Evolutionary conservation across 2,888 invertebrate genomes (phyloP).

Genomic region (Sialis lutaria): DNA sequence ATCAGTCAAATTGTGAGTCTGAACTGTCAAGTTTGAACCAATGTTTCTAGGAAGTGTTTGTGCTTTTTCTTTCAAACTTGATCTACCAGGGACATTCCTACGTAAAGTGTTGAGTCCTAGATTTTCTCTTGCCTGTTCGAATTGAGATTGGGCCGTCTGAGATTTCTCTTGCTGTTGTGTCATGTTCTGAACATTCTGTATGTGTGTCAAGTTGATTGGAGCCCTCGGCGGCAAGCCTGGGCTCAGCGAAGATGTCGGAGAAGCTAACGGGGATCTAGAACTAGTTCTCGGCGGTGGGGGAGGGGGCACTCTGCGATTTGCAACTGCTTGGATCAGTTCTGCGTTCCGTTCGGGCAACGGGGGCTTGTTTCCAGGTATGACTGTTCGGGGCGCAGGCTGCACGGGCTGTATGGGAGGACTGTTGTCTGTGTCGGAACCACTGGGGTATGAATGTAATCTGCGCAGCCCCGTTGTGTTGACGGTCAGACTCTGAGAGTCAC

Average conservation of each 20-base stretch:
- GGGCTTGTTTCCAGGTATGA: slow-evolving; percentile 44
- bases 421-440: slow-evolving; percentile 66
- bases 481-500: slow-evolving; percentile 21
- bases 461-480: slow-evolving; percentile 40
- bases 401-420: slow-evolving; percentile 54
- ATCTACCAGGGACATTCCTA: slow-evolving; percentile 16
- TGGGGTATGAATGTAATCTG: slow-evolving; percentile 70
- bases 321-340: slow-evolving; percentile 54
- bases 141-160: slow-evolving; percentile 20
- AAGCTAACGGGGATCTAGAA: slow-evolving; percentile 72
- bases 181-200: slow-evolving; percentile 25
- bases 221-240: slow-evolving; percentile 28
- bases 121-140: slow-evolving; percentile 25
- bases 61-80: slow-evolving; percentile 14
- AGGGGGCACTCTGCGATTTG: slow-evolving; percentile 63
- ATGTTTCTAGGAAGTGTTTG: slow-evolving; percentile 26
- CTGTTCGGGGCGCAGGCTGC: slow-evolving; percentile 24
- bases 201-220: slow-evolving; percentile 33
- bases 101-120: slow-evolving; percentile 26
- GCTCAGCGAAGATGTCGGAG: slow-evolving; percentile 43
- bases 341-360: slow-evolving; percentile 70
- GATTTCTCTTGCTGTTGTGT: slow-evolving; percentile 14
- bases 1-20: slow-evolving; percentile 13
- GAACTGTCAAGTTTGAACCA: slow-evolving; percentile 22
- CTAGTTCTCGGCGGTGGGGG: slow-evolving; percentile 88